A percentile compares a stretch with the other conserved stretches of the same genome.
These are phyloP conservation scores for Indri indri DNA, from an alignment of 2,113 vertebrate genomes.

Conservation along the genomic window DNA sequence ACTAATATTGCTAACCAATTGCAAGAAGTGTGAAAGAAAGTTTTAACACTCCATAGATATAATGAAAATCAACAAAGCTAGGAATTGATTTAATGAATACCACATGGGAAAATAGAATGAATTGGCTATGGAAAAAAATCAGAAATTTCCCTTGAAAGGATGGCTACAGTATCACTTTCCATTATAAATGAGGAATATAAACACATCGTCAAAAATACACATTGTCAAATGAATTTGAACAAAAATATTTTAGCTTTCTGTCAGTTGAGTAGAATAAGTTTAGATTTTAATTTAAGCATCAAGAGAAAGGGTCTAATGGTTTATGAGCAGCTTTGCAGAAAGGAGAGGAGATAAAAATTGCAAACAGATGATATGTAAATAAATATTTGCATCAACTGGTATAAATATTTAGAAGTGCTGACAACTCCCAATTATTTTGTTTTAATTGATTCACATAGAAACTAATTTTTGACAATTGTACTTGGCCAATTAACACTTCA, in stretches of 20 bases:
- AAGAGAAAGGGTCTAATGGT: slow-evolving; percentile 36
- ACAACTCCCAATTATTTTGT: slow-evolving; percentile 74
- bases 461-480: slow-evolving; percentile 56
- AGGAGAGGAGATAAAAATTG: slow-evolving; percentile 74
- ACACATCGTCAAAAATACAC: slow-evolving; percentile 71
- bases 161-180: slow-evolving; percentile 65
- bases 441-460: slow-evolving; percentile 68
- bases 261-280: slow-evolving; percentile 64
- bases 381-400: slow-evolving; percentile 74
- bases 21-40: slow-evolving; percentile 60
- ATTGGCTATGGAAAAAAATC: slow-evolving; percentile 44
- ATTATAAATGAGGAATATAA: slow-evolving; percentile 72
- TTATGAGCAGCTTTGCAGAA: slow-evolving; percentile 41
- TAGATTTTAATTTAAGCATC: slow-evolving; percentile 68
- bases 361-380: slow-evolving; percentile 78
- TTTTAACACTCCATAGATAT: slow-evolving; percentile 57
- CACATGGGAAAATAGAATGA: slow-evolving; percentile 70
- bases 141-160: slow-evolving; percentile 63
- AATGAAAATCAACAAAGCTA: slow-evolving; percentile 69
- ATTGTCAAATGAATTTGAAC: slow-evolving; percentile 66
- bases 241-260: slow-evolving; percentile 74
- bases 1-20: slow-evolving; percentile 16
- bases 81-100: slow-evolving; percentile 69
- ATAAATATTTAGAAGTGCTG: slow-evolving; percentile 75
- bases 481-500: slow-evolving; percentile 66